phyloP scores from a whole-genome alignment of 1,140 invertebrate species.

The Drosophila rhopaloa region DNA sequence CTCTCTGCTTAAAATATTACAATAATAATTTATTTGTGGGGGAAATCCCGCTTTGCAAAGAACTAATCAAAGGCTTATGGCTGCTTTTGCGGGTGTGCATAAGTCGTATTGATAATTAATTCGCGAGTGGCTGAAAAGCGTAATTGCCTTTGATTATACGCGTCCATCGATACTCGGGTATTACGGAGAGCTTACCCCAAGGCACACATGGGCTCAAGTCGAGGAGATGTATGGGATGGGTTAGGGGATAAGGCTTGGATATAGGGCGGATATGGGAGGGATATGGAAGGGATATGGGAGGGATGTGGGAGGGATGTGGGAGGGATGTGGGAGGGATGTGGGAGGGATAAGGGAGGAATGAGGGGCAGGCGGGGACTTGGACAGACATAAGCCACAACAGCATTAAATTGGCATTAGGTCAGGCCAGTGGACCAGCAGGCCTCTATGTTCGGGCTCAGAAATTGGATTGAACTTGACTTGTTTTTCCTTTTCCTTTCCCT shows the following conservation, averaged over 20 bases:
- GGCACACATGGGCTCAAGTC: constrained; percentile 20
- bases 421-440: constrained; percentile 46
- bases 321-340: not conserved
- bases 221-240: not conserved
- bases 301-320: not conserved
- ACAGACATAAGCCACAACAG: constrained; percentile 59
- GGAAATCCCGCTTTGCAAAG: not conserved
- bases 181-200: constrained; percentile 44
- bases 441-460: constrained; percentile 29
- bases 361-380: not conserved
- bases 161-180: constrained; percentile 54
- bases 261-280: not conserved
- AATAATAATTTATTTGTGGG: not conserved
- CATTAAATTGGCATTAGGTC: constrained; percentile 74
- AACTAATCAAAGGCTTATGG: constrained; percentile 2
- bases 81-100: constrained; percentile 26
- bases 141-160: constrained; percentile 74
- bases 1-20: not conserved
- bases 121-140: constrained; percentile 57
- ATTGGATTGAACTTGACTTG: constrained; percentile 56
- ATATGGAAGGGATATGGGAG: not conserved
- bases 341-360: not conserved
- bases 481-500: constrained; percentile 8
- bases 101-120: constrained; percentile 72
- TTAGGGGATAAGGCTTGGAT: not conserved